A percentile compares a stretch with the other conserved stretches of the same genome.
Evolutionary conservation across 1,140 invertebrate genomes (phyloP).

Genomic region (Aphaenogaster floridana): DNA sequence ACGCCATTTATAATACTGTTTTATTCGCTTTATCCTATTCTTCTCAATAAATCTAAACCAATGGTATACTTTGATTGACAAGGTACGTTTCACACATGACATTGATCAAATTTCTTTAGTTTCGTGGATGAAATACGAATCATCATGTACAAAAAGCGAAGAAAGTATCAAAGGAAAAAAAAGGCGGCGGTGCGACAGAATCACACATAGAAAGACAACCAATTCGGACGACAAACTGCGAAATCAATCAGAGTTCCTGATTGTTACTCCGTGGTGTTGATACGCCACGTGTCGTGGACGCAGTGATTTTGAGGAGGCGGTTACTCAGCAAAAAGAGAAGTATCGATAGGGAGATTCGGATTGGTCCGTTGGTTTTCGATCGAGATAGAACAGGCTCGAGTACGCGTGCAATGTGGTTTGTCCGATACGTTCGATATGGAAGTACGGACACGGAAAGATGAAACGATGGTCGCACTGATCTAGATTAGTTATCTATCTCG

Average conservation of each 20-base stretch:
- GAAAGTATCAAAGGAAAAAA: neutral
- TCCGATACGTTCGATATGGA: slow-evolving; percentile 1
- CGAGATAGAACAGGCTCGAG: slow-evolving; percentile 48
- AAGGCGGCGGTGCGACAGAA: neutral
- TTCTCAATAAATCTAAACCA: neutral
- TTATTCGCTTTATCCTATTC: neutral
- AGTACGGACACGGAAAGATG: neutral
- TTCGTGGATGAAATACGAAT: neutral
- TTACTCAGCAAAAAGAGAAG: slow-evolving; percentile 57
- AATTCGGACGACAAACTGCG: slow-evolving; percentile 48
- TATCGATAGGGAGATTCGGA: slow-evolving; percentile 49
- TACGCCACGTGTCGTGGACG: slow-evolving; percentile 69
- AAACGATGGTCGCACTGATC: neutral
- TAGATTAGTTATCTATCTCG: neutral
- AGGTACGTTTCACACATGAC: neutral
- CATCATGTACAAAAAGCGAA: neutral
- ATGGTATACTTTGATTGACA: neutral
- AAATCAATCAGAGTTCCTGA: slow-evolving; percentile 83
- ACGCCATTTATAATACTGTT: neutral
- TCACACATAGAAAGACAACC: neutral
- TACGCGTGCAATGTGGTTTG: slow-evolving; percentile 8
- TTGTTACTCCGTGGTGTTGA: slow-evolving; percentile 81
- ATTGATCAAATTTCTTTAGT: neutral
- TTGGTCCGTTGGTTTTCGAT: slow-evolving; percentile 43
- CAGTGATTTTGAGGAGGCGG: slow-evolving; percentile 47